Conservation (phyloP, 2,113 vertebrate species). For the Chrysemys picta region DNA sequence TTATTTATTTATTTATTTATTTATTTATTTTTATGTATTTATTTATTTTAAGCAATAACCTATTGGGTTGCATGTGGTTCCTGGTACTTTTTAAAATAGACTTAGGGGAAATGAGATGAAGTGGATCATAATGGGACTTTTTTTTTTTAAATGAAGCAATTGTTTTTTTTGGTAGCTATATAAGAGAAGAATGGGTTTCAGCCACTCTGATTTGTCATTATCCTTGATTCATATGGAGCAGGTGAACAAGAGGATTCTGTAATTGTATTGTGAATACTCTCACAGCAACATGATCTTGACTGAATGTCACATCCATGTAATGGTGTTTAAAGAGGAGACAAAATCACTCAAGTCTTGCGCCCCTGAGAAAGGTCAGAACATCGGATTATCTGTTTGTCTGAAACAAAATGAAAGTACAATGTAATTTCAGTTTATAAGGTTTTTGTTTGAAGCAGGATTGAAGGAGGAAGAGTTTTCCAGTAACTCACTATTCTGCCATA, state of each 20-base stretch:
- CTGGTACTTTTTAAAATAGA: neutral
- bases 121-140: fast-evolving
- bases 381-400: neutral
- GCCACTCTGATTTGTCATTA: fast-evolving
- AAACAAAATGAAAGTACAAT: neutral
- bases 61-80: fast-evolving
- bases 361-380: slow-evolving; percentile 25
- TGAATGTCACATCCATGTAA: slow-evolving; percentile 34
- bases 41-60: neutral
- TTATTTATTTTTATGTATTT: no score
- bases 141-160: fast-evolving
- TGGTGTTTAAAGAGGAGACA: neutral
- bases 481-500: neutral
- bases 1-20: no score
- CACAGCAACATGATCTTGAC: neutral
- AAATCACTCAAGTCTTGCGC: neutral
- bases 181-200: fast-evolving
- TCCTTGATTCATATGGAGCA: neutral
- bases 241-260: neutral
- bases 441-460: neutral
- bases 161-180: neutral
- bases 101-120: neutral
- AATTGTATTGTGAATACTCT: neutral
- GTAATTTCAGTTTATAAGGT: neutral
- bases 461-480: fast-evolving